Evolutionary conservation across 2,888 invertebrate species (phyloP).

Genomic region (Pristionchus arcanus): DNA sequence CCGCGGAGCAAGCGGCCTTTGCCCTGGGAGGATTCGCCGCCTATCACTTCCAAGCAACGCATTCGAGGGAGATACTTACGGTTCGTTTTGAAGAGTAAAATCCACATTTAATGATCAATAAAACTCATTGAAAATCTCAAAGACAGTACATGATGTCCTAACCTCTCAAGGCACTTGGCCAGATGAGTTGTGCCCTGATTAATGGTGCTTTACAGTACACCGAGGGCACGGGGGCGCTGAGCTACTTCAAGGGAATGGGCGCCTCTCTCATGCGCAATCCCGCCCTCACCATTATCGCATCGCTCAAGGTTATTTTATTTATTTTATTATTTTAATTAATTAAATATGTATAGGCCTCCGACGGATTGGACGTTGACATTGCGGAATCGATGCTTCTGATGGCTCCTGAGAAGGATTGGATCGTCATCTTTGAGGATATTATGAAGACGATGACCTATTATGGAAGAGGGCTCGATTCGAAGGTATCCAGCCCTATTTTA

Average conservation of each 20-base stretch:
- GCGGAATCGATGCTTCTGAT: neutral
- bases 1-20: neutral
- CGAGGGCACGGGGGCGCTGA: neutral
- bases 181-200: neutral
- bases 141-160: too few species aligned
- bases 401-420: neutral
- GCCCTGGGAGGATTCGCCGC: neutral
- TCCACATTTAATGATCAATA: neutral
- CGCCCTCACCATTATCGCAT: neutral
- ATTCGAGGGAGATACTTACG: neutral
- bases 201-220: neutral
- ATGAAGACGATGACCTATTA: neutral
- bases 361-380: neutral
- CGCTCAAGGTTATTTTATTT: neutral
- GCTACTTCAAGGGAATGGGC: neutral
- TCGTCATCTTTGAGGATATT: neutral
- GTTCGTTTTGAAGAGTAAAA: neutral
- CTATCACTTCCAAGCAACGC: neutral
- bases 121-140: too few species aligned
- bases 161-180: neutral
- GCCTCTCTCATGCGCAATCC: neutral
- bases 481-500: neutral
- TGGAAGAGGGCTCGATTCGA: neutral
- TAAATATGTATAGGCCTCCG: neutral
- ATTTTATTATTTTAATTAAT: neutral